Base-by-base conservation (phyloP, 2,888 invertebrate genomes). In the Nephrotoma guestfalica region DNA sequence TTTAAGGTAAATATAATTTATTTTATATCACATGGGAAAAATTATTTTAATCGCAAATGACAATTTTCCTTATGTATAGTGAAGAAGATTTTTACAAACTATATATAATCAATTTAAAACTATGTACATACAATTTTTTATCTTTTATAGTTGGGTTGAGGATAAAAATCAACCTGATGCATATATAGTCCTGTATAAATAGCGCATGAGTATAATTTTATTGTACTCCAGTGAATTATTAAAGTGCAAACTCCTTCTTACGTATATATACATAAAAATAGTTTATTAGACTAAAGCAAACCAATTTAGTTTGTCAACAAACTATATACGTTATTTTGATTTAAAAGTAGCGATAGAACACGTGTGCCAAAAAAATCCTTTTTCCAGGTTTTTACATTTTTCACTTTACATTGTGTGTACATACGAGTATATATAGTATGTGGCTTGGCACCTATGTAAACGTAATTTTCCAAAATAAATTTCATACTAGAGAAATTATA, bases 401-500 rank as follows among this genome's bases (percentile, higher is more conserved):
- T 51, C 51, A 51, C 9, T 47, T 2, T n/a, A 47, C 11, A 47
- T 15, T 5, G 15, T 5, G 7, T 57, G 51, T 57, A 57, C 51
- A 71, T 30, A 30, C 3, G 30, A 30, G 2, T 30, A 30, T 30
- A 30, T 30, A 30, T 30, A 30, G 51, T 15, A 30, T 71, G 30
- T 71, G 71, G 51, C 51, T 51, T 51, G 51, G 71, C 84, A n/a
- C 84, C 84, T 84, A 84, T 84, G 84, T 84, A 84, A 84, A 84
- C 84, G 84, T 84, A 84, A 84, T 84, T 84, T 84, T 41, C 71
- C 71, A 71, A 71, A 71, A 71, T 71, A 71, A 71, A 71, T 71
- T 71, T 71, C 30, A 71, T 11, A 30, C 71, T 71, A 71, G 71
- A 71, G 71, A 71, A 71, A 30, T 71, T 18, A 15, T 4, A 30